Percentiles rank a stretch among this genome's conserved stretches.
These are phyloP conservation scores for Julus scandinavius DNA, from an alignment of 2,888 invertebrate genomes.

Conservation along the genomic window DNA sequence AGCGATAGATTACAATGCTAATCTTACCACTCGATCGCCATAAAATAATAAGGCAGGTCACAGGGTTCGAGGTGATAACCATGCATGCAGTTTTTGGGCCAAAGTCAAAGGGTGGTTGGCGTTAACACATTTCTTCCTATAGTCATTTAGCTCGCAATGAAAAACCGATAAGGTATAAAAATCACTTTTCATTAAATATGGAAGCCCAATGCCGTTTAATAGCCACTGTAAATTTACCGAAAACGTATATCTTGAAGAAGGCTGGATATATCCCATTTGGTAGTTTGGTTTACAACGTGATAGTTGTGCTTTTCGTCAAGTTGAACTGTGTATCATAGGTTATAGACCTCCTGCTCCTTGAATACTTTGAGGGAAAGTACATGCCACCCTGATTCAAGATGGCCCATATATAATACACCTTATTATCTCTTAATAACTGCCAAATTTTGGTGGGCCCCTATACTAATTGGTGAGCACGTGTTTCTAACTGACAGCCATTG, in stretches of 20 bases:
- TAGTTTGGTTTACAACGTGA: background rate
- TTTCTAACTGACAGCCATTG: slow-evolving; percentile 22
- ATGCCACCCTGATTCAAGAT: background rate
- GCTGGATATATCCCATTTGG: background rate
- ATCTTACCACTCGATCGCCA: background rate
- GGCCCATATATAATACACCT: background rate
- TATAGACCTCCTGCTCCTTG: background rate
- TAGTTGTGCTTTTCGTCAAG: background rate
- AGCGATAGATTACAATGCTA: background rate
- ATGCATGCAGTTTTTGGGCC: background rate
- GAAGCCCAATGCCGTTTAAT: background rate
- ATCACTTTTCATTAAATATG: background rate
- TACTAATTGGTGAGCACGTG: slow-evolving; percentile 19
- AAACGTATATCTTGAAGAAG: background rate
- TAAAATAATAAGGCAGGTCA: slow-evolving; percentile 1
- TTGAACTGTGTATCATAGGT: background rate
- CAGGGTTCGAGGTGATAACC: background rate
- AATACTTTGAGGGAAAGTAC: background rate
- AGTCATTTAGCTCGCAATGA: background rate
- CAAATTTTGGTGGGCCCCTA: background rate
- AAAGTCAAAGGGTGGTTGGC: background rate
- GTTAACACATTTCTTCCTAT: background rate
- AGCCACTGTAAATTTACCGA: background rate
- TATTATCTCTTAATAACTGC: background rate
- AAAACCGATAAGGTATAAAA: background rate